Percentiles rank a stretch among this genome's conserved stretches.
phyloP scores from a whole-genome alignment of 2,888 invertebrate genomes.

The Therioaphis trifolii region DNA sequence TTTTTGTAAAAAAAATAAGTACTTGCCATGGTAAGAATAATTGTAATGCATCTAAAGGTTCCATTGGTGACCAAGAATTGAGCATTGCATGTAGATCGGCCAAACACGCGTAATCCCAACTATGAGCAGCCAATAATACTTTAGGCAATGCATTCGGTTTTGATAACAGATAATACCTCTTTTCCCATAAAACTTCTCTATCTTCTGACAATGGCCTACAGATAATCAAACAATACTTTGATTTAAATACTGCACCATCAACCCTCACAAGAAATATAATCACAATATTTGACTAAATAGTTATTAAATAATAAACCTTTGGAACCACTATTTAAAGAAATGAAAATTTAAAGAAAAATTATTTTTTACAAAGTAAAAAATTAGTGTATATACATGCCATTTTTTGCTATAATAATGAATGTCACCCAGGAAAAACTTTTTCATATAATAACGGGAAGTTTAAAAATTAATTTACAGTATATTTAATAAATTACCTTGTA shows the following conservation, averaged over 20 bases:
- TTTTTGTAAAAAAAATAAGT: not conserved
- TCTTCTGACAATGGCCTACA: conserved; percentile 76
- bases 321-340: too few relatives aligned
- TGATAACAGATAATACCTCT: conserved; percentile 87
- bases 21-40: conserved; percentile 88
- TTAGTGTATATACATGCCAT: too few relatives aligned
- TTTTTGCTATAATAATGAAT: too few relatives aligned
- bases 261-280: too few relatives aligned
- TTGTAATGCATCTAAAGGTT: conserved; percentile 90
- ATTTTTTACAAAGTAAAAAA: too few relatives aligned
- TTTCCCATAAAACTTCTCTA: conserved; percentile 91
- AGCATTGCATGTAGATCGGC: conserved; percentile 88
- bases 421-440: too few relatives aligned
- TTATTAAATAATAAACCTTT: too few relatives aligned
- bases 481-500: conserved; percentile 70
- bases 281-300: too few relatives aligned
- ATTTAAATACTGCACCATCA: too few relatives aligned
- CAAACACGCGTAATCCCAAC: conserved; percentile 91
- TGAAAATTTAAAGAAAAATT: too few relatives aligned
- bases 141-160: conserved; percentile 88
- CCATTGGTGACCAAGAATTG: conserved; percentile 86
- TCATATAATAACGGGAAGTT: too few relatives aligned
- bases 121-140: conserved; percentile 83
- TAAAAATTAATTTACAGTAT: too few relatives aligned
- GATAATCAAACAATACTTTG: not conserved